Evolutionary conservation across 2,113 vertebrate species (phyloP).

Genomic region (Circaetus gallicus): DNA sequence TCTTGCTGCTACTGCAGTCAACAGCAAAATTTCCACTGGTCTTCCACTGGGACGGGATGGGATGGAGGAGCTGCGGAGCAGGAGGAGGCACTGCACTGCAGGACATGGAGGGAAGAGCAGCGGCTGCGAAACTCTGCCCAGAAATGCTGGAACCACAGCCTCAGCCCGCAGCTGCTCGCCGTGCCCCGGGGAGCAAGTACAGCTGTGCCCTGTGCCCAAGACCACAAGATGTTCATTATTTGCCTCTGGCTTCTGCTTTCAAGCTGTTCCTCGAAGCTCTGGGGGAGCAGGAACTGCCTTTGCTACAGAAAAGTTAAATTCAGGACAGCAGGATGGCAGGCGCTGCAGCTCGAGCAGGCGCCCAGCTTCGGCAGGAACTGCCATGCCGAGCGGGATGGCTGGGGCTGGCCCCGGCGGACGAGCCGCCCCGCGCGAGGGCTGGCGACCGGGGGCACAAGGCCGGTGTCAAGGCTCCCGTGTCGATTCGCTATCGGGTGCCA

Average conservation of each 20-base stretch:
- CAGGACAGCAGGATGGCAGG: background rate
- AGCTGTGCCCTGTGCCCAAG: background rate
- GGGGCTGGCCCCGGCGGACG: accelerated
- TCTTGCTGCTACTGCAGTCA: background rate
- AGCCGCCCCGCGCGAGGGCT: accelerated
- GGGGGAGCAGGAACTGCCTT: background rate
- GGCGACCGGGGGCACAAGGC: accelerated
- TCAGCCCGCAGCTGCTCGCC: accelerated
- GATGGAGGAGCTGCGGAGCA: background rate
- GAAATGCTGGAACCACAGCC: background rate
- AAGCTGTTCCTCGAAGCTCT: background rate
- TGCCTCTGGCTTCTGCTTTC: background rate
- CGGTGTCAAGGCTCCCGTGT: accelerated
- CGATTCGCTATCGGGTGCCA: accelerated
- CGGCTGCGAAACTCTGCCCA: background rate
- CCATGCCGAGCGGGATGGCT: accelerated
- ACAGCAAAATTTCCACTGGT: background rate
- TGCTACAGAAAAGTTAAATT: background rate
- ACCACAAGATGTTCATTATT: background rate
- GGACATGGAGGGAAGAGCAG: background rate
- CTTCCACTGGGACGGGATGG: background rate
- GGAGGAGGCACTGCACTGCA: background rate
- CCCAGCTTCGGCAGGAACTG: background rate
- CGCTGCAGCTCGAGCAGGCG: background rate
- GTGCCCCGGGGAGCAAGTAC: accelerated